Evolutionary conservation across 1,140 invertebrate genomes (phyloP).

Genomic region (Tetragonula clypearis): DNA sequence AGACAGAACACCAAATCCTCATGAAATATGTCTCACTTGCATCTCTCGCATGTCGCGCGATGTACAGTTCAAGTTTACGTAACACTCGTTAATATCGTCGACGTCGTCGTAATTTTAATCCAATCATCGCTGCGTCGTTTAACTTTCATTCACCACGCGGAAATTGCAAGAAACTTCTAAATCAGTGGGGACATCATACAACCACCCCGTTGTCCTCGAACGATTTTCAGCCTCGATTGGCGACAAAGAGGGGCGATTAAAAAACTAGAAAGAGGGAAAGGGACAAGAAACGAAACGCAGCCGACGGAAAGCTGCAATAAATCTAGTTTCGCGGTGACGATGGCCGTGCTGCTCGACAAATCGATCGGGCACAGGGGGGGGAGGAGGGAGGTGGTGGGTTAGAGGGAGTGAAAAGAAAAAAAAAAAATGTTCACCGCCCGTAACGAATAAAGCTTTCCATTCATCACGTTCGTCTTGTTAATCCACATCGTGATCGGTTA

Average conservation of each 20-base stretch:
- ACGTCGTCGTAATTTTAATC: too few species aligned
- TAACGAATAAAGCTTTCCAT: conserved; percentile 56
- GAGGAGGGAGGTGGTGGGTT: too few species aligned
- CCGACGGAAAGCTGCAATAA: conserved; percentile 43
- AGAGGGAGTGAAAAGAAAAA: neutral
- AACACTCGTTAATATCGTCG: too few species aligned
- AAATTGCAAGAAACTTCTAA: neutral
- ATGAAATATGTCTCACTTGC: too few species aligned
- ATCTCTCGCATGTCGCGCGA: too few species aligned
- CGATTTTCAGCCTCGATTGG: neutral
- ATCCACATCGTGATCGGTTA: conserved; percentile 50
- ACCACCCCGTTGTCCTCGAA: neutral
- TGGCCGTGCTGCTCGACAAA: conserved; percentile 46
- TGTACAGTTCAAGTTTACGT: too few species aligned
- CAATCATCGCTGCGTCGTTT: neutral
- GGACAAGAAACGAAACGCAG: conserved; percentile 9
- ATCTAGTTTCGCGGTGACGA: conserved; percentile 49
- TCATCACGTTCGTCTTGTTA: conserved; percentile 57
- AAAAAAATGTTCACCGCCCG: conserved; percentile 28
- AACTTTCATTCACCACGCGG: neutral
- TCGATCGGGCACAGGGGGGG: conserved; percentile 15
- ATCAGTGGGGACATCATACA: too few species aligned
- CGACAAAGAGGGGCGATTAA: neutral
- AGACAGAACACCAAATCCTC: too few species aligned
- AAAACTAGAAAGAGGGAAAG: neutral